Base-by-base conservation (phyloP, 2,797 vertebrate genomes). In the Acanthurus tractus region DNA sequence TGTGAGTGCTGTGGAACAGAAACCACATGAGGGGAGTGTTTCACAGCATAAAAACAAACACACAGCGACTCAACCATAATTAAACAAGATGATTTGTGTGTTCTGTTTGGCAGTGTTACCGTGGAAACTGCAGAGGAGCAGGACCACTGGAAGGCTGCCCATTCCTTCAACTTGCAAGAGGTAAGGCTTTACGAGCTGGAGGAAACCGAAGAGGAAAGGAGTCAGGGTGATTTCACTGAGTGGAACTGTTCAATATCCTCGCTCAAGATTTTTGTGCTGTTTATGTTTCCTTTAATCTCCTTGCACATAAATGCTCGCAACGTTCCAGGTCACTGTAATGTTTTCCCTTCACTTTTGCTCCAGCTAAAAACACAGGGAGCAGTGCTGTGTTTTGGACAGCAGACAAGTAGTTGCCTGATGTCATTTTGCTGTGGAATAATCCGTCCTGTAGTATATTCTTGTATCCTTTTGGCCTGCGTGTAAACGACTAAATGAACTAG, bases 61-160 rank as follows among this genome's bases (percentile, higher is more conserved):
- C 81, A 40, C 71, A 55, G 81, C 79, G 66, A 86, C 89, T 92
- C 84, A 80, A 87, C 68, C 86, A 14, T 89, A 88, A 93, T 93
- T 92, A 93, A 93, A 92, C 83, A 68, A 49, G 81, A 89, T 89
- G 90, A 93, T 92, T 93, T 94, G 89, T 94, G 92, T 94, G 90
- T 94, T 89, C 86, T 92, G 90, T 93, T 93, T 93, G 89, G 89
- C 88, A 82, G 83, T 46, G 66, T 95, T 96, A 96, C 95, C 94
- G 75, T 94, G 94, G 93, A 96, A 90, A 96, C 94, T 89, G 90
- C 94, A 95, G 87, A 96, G 92, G 85, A 96, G 93, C 88, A 95
- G 91, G 84, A 92, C 87, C 86, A 93, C 87, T 93, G 94, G 92
- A 89, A 94, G 85, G 76, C 82, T 78, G 90, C 92, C 95, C 95